These are phyloP conservation scores for Diadumene lineata DNA, from an alignment of 92 coral and sea anemone species.

Conservation along the genomic window DNA sequence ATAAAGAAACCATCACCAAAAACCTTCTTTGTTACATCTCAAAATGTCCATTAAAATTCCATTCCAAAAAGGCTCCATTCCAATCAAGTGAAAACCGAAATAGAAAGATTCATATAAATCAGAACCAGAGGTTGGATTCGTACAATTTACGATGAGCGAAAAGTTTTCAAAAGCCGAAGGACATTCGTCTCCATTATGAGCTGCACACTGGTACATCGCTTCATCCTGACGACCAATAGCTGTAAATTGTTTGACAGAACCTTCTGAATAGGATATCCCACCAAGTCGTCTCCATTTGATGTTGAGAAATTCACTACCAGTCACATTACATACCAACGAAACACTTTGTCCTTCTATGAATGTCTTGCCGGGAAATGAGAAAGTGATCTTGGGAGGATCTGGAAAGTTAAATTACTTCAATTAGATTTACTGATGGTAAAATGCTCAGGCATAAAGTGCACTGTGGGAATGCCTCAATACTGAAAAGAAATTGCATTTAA, in stretches of 20 bases:
- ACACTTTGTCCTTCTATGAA: conserved; percentile 13
- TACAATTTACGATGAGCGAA: conserved; percentile 23
- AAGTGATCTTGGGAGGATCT: conserved; percentile 22
- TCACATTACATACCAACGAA: conserved; percentile 19
- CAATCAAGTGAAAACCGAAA: too few relatives aligned
- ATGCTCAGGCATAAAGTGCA: too few relatives aligned
- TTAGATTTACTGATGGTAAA: not conserved
- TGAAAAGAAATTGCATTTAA: too few relatives aligned
- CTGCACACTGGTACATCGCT: conserved; percentile 36
- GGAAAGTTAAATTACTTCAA: not conserved
- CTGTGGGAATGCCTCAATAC: too few relatives aligned
- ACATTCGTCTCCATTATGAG: conserved; percentile 29
- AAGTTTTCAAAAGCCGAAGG: not conserved
- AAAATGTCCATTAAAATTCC: too few relatives aligned
- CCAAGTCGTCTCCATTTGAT: conserved; percentile 21
- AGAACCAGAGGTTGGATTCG: too few relatives aligned
- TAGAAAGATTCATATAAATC: too few relatives aligned
- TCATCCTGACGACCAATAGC: conserved; percentile 8
- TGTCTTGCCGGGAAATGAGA: not conserved
- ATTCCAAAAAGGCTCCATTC: too few relatives aligned
- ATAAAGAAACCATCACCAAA: too few relatives aligned
- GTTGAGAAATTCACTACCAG: conserved; percentile 27
- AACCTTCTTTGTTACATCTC: too few relatives aligned
- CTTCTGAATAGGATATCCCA: not conserved
- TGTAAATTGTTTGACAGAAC: not conserved